Evolutionary conservation across 2,888 invertebrate genomes (phyloP).

Genomic region (Eilema caniola): DNA sequence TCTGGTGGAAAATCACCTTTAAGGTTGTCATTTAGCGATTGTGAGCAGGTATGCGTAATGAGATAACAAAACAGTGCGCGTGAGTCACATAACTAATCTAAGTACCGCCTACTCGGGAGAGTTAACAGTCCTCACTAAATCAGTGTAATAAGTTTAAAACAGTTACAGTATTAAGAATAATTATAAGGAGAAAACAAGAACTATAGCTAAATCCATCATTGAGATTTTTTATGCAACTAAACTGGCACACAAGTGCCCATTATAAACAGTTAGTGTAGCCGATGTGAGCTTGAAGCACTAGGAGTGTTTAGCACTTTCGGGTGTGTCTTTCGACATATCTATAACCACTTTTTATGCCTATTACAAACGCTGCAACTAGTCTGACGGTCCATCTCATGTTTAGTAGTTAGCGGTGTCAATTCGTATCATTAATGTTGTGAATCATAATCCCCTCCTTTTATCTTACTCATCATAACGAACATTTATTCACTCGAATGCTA

Average conservation of each 20-base stretch:
- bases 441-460: not conserved
- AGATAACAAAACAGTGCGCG: not conserved
- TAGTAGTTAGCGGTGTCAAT: not conserved
- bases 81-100: constrained; percentile 4
- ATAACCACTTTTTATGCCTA: not conserved
- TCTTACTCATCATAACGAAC: not conserved
- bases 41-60: constrained; percentile 1
- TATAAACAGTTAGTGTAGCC: constrained; percentile 1
- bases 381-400: not conserved
- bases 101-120: constrained; percentile 4
- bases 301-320: constrained; percentile 4
- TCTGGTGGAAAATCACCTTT: too few species aligned
- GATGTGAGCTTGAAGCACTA: not conserved
- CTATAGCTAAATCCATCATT: not conserved
- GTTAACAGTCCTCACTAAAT: not conserved
- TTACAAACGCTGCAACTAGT: not conserved
- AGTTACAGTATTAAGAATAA: not conserved
- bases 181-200: constrained; percentile 4
- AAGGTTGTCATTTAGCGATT: not conserved
- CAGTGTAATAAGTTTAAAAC: constrained; percentile 2
- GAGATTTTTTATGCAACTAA: constrained; percentile 4
- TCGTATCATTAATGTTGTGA: not conserved
- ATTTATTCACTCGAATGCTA: not conserved
- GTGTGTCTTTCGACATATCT: not conserved
- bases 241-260: not conserved